Base-by-base conservation (phyloP, 2,797 vertebrate genomes). In the Chelon labrosus region DNA sequence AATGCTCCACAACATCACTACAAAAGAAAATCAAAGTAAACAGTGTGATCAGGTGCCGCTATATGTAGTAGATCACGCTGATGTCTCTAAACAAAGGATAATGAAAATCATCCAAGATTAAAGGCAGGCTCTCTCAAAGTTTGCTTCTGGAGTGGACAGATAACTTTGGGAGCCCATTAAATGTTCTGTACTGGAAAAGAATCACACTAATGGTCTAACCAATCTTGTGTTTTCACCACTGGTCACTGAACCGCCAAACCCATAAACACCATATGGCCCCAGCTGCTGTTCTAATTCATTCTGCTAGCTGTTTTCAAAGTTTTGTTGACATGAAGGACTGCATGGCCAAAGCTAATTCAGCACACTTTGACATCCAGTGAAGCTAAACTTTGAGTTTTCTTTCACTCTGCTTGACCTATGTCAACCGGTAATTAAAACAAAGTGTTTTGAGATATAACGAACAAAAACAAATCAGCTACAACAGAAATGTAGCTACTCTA, bases 221-320 rank as follows among this genome's bases (percentile, higher is more conserved):
- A 75, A 70, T 90, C 80, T 77, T 75, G 54, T 78, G 55, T 79
- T 85, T 71, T 83, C 74, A 73, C 65, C 83, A 85, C 60, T 84
- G 90, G 90, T 84, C 87, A 86, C 75, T 78, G 79, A 81, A 89
- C 87, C 63, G 70, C 82, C 73, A 82, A 90, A 75, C 73, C 85
- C 73, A 61, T 78, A 82, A 86, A 79, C 80, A 66, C 91, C 92
- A 92, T 87, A 91, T 91, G 90, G 88, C 59, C 57, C 51, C 76
- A 38, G 65, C 83, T 75, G 82, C 84, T 77, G 67, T 42, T 69
- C 79, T 56, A 76, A 91, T 91, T 88, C 79, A 85, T 92, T 85
- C 75, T 86, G 75, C 69, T 57, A 73, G 86, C 83, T 84, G 61
- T 75, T 85, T 84, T 79, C 69, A 75, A 88, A 85, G 11, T 83